Evolutionary conservation across 2,797 vertebrate genomes (phyloP).

Genomic region (Cirrhinus molitorella): DNA sequence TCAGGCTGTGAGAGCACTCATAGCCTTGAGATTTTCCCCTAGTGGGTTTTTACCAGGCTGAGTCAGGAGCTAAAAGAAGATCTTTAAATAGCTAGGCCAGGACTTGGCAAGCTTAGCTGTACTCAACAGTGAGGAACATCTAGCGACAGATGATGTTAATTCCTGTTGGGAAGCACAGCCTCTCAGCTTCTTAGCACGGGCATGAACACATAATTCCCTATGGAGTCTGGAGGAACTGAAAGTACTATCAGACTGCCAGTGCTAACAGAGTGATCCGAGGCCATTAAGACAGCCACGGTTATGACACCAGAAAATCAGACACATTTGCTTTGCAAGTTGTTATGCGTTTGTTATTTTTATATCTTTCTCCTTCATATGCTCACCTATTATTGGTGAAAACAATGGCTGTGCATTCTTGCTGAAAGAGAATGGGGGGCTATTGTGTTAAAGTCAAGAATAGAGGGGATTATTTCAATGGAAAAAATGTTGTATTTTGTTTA

Average conservation of each 20-base stretch:
- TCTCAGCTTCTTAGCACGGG: conserved; percentile 53
- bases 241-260: conserved; percentile 56
- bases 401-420: conserved; percentile 41
- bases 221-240: conserved; percentile 54
- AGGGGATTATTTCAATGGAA: conserved; percentile 54
- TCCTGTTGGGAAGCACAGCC: conserved; percentile 46
- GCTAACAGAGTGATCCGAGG: conserved; percentile 55
- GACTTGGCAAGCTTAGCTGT: conserved; percentile 48
- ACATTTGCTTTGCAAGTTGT: conserved; percentile 50
- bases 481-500: conserved; percentile 43
- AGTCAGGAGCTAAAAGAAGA: conserved; percentile 44
- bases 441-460: conserved; percentile 55
- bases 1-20: background rate
- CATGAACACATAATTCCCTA: conserved; percentile 60
- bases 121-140: conserved; percentile 51
- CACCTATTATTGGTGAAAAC: conserved; percentile 44
- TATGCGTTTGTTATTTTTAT: conserved; percentile 27
- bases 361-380: conserved; percentile 21
- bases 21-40: conserved; percentile 19
- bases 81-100: conserved; percentile 23
- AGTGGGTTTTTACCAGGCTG: background rate
- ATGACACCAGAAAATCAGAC: conserved; percentile 39
- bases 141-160: conserved; percentile 52
- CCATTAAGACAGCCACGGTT: conserved; percentile 41
- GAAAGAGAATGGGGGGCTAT: conserved; percentile 41